phyloP scores from a whole-genome alignment of 2,113 vertebrate genomes.

The Sus scrofa region T2T-Sscrofa CM000824.6:183669001-183669500 shows the following conservation, averaged over 20 bases:
- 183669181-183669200: background rate
- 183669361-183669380: conserved; percentile 31
- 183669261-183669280: conserved; percentile 16
- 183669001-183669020: background rate
- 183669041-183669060: conserved; percentile 46
- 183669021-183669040: background rate
- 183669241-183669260: background rate
- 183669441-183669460: no score
- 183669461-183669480: background rate
- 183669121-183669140: background rate
- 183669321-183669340: conserved; percentile 47
- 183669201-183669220: conserved; percentile 4
- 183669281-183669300: background rate
- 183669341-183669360: conserved; percentile 40
- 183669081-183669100: conserved; percentile 14
- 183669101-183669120: conserved; percentile 37
- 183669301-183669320: conserved; percentile 57
- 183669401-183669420: background rate
- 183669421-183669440: conserved; percentile 30
- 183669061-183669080: conserved; percentile 51
- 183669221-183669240: background rate
- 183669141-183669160: background rate
- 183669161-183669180: background rate
- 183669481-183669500: background rate
- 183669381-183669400: conserved; percentile 38